Evolutionary conservation across 1,140 invertebrate genomes (phyloP), one percentile per base, ranked within the genome.

Genomic region (Ceratoteleas bidentatus): DNA sequence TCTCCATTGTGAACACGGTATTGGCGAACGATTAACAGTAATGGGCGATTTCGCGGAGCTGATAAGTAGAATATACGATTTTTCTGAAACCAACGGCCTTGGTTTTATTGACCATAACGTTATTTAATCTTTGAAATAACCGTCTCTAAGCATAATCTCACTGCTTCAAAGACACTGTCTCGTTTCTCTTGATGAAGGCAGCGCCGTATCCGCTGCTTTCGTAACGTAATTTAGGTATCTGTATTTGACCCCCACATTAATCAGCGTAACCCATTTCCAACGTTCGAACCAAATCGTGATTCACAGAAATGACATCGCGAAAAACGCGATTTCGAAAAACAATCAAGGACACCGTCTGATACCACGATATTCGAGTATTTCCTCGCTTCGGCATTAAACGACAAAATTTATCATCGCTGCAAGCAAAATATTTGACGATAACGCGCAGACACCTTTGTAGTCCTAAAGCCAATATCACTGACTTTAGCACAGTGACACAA

Each of bases 381-480:
- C 61, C 54, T 75, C 52, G 3, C 45, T 75, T 56, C 4, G 24
- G 14, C 49, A 49, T 38, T 58, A 57, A 40, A 43, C 11, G 32
- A 53, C 3, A 36, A 66, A 60, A 32, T 24, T 76, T 76, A 76
- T 76, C 73, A 14, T 10, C 34, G 36, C 34, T 33, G 11, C n/a
- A 10, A 66, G 24, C 38, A 68, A 61, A 40, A 36, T 68, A 76
- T 49, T 69, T 69, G 47, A 76, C 73, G 69, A 62, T 45, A 54
- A 76, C 49, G 58, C 15, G 40, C 64, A 56, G 73, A 69, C 65
- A 53, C 50, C 40, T 68, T 76, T 62, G 58, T 69, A 76, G 7
- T 60, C 57, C 43, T 76, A 76, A 76, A 64, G 73, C 68, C 73
- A 76, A 76, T 76, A 76, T 76, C 73, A 76, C 68, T 68, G 64